A percentile compares a stretch with the other conserved stretches of the same genome.
phyloP scores from a whole-genome alignment of 2,113 vertebrate genomes.

The Coptodon rendalli region DNA sequence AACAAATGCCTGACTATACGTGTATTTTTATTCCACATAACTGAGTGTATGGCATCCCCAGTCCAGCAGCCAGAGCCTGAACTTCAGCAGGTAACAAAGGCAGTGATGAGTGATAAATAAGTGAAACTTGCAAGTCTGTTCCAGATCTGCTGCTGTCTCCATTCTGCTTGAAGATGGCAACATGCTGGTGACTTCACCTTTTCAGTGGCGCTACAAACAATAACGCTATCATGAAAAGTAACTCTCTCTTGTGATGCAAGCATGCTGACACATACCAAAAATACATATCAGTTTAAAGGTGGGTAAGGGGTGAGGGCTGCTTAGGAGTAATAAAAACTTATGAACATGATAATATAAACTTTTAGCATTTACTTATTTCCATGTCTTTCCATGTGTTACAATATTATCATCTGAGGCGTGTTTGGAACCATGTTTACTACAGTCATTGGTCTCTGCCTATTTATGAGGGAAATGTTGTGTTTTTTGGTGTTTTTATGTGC shows the following conservation, averaged over 20 bases:
- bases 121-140: background rate
- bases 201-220: background rate
- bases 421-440: background rate
- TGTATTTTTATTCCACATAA: background rate
- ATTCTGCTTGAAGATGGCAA: background rate
- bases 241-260: background rate
- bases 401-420: background rate
- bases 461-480: background rate
- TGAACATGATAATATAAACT: background rate
- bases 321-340: background rate
- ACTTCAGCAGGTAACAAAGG: background rate
- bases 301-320: background rate
- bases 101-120: background rate
- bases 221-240: background rate
- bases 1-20: background rate
- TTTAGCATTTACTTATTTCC: background rate
- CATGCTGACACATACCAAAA: background rate
- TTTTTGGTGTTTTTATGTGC: background rate
- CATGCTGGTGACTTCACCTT: background rate
- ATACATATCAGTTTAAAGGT: background rate
- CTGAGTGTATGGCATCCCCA: background rate
- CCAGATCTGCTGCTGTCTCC: background rate
- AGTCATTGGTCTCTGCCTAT: background rate
- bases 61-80: background rate
- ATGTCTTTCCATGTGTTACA: background rate